Conservation (phyloP, 2,888 invertebrate species). For the Metopia argyrocephala region DNA sequence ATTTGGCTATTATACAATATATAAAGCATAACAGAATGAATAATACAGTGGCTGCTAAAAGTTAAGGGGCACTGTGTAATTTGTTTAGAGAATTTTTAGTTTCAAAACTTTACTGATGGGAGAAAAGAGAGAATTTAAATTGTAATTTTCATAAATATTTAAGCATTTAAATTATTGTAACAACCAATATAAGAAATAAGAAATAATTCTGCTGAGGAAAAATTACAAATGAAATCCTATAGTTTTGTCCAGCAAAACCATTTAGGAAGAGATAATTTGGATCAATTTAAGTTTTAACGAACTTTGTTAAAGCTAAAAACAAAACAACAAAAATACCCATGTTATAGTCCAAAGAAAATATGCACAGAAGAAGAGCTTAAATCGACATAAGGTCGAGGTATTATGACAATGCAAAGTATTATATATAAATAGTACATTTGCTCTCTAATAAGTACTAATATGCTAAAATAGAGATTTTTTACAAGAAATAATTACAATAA, state of each 20-base stretch:
- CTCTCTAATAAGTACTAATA: too few relatives aligned
- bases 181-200: background rate
- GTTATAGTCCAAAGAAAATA: too few relatives aligned
- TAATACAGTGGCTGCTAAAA: background rate
- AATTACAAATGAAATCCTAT: background rate
- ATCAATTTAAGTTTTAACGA: constrained; percentile 42
- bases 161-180: constrained; percentile 2
- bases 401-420: too few relatives aligned
- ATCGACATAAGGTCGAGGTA: too few relatives aligned
- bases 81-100: background rate
- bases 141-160: constrained; percentile 15
- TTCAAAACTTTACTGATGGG: too few relatives aligned
- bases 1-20: constrained; percentile 36
- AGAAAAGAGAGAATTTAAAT: too few relatives aligned
- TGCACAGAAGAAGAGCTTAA: too few relatives aligned
- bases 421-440: too few relatives aligned
- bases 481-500: too few relatives aligned
- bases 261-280: background rate
- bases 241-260: background rate
- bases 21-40: background rate
- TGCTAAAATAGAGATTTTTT: too few relatives aligned
- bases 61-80: background rate
- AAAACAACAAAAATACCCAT: too few relatives aligned
- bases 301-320: constrained; percentile 3
- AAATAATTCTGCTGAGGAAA: too few relatives aligned